Percentiles rank a stretch among this genome's conserved stretches.
phyloP scores from a whole-genome alignment of 2,888 invertebrate species.

The Platycheirus rosarum region DNA sequence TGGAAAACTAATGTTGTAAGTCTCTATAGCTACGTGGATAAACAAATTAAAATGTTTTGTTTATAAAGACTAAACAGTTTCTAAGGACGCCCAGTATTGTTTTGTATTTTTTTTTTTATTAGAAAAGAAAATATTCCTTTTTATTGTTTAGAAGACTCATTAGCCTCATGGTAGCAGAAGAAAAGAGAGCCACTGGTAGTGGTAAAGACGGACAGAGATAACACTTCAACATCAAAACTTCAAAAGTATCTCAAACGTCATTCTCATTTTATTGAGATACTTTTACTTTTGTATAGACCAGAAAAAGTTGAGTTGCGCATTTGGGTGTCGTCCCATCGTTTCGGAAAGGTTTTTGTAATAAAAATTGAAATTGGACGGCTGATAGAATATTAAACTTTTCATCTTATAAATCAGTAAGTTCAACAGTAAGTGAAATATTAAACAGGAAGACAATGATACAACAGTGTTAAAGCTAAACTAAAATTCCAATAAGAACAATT shows the following conservation, averaged over 20 bases:
- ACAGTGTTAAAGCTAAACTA: too few species aligned
- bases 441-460: too few species aligned
- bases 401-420: too few species aligned
- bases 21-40: background rate
- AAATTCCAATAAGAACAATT: too few species aligned
- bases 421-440: too few species aligned
- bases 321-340: constrained; percentile 1
- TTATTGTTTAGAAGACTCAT: too few species aligned
- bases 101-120: too few species aligned
- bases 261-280: constrained; percentile 6
- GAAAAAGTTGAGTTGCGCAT: constrained; percentile 42
- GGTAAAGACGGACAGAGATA: background rate
- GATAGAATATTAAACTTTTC: too few species aligned
- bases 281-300: background rate
- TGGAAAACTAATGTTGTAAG: too few species aligned
- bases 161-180: background rate
- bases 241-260: constrained; percentile 31
- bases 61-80: constrained; percentile 25
- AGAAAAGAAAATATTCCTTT: too few species aligned
- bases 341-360: background rate
- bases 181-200: background rate
- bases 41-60: constrained; percentile 24
- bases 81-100: constrained; percentile 10
- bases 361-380: background rate
- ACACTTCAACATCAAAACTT: background rate